Conservation (phyloP, 2,888 invertebrate species). For the Drosophila imparisetae region DNA sequence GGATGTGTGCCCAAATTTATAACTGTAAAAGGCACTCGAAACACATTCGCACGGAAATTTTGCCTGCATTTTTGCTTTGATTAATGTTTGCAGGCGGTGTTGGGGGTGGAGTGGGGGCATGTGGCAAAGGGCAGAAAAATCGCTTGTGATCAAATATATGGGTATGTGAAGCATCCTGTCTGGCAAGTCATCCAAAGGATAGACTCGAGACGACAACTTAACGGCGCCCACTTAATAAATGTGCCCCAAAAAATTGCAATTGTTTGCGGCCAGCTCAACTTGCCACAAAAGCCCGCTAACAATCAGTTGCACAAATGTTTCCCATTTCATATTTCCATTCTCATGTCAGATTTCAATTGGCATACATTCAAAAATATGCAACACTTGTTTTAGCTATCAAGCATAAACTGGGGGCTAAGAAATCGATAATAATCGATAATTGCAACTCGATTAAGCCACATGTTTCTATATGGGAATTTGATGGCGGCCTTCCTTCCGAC, state of each 20-base stretch:
- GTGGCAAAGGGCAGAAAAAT: constrained; percentile 60
- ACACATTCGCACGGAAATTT: constrained; percentile 77
- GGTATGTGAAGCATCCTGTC: constrained; percentile 48
- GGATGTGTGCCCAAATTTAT: constrained; percentile 68
- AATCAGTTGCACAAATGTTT: neutral
- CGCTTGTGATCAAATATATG: constrained; percentile 68
- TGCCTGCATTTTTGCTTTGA: constrained; percentile 73
- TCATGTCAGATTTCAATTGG: neutral
- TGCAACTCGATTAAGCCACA: neutral
- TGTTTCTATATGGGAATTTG: no score
- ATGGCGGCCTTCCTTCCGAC: no score
- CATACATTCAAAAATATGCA: neutral
- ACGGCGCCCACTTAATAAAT: constrained; percentile 62
- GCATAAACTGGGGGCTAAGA: neutral
- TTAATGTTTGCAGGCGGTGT: constrained; percentile 53
- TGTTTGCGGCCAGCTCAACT: constrained; percentile 27
- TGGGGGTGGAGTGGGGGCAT: neutral
- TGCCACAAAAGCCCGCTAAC: constrained; percentile 14
- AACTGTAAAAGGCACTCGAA: constrained; percentile 80
- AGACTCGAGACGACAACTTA: constrained; percentile 21
- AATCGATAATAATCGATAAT: neutral
- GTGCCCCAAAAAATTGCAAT: constrained; percentile 35
- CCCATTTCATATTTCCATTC: neutral
- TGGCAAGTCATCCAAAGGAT: constrained; percentile 14
- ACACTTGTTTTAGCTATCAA: no score